phyloP scores from a whole-genome alignment of 2,888 invertebrate species.

The Lamellibrachia satsuma region DNA sequence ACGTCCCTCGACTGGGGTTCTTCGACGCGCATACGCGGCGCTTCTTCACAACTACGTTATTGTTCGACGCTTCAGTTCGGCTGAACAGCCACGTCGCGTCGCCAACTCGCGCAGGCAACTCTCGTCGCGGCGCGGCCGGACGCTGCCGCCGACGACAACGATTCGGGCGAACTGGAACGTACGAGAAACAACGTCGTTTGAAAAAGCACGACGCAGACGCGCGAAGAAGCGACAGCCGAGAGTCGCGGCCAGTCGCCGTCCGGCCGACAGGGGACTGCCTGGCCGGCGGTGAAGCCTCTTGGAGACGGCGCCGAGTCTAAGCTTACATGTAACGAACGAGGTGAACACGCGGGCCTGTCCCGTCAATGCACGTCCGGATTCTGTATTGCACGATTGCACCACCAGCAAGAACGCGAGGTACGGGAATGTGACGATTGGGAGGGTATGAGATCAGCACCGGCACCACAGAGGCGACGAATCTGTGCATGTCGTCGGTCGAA shows the following conservation, averaged over 20 bases:
- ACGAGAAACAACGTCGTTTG: constrained; percentile 12
- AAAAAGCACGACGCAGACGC: constrained; percentile 1
- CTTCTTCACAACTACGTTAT: background rate
- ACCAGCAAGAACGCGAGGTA: background rate
- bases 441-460: background rate
- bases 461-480: background rate
- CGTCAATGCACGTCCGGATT: background rate
- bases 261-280: background rate
- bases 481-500: background rate
- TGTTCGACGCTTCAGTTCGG: background rate
- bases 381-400: background rate
- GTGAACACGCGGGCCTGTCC: background rate
- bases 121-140: background rate
- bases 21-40: background rate
- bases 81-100: background rate
- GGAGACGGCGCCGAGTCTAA: background rate
- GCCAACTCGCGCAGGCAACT: background rate
- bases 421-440: background rate
- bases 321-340: background rate
- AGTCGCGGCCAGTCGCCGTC: background rate
- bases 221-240: background rate
- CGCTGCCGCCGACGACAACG: background rate
- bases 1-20: background rate
- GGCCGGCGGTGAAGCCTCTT: background rate
- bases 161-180: background rate